phyloP scores from a whole-genome alignment of 2,888 invertebrate genomes.

The Sesia bembeciformis region DNA sequence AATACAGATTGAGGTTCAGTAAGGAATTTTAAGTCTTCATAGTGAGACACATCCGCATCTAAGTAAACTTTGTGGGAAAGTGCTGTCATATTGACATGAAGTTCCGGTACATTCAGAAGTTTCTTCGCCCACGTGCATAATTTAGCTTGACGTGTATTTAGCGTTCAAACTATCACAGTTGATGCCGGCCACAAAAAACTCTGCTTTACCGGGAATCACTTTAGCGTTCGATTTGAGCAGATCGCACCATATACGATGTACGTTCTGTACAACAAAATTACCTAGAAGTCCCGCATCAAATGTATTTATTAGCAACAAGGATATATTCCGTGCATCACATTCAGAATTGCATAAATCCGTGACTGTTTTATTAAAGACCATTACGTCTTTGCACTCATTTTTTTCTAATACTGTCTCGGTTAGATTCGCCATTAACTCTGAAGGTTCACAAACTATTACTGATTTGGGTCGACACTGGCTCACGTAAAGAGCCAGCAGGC shows the following conservation, averaged over 20 bases:
- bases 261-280: conserved; percentile 79
- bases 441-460: conserved; percentile 81
- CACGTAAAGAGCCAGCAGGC: conserved; percentile 81
- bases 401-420: conserved; percentile 55
- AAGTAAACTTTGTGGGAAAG: background rate
- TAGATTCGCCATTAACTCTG: conserved; percentile 77
- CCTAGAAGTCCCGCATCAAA: conserved; percentile 88
- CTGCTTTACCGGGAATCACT: background rate
- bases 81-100: background rate
- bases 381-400: conserved; percentile 67
- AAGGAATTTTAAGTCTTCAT: background rate
- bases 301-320: conserved; percentile 82
- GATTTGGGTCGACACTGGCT: conserved; percentile 62
- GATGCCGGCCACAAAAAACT: background rate
- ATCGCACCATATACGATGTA: conserved; percentile 56
- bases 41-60: background rate
- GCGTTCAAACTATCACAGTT: background rate
- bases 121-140: background rate
- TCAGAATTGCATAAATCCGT: conserved; percentile 55
- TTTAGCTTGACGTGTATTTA: background rate
- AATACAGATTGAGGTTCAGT: background rate
- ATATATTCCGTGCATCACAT: conserved; percentile 72
- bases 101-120: background rate
- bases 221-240: background rate
- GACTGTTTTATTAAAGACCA: conserved; percentile 76